These are phyloP conservation scores for Cynoglossus semilaevis DNA, from an alignment of 2,113 vertebrate species.

Conservation along the genomic window DNA sequence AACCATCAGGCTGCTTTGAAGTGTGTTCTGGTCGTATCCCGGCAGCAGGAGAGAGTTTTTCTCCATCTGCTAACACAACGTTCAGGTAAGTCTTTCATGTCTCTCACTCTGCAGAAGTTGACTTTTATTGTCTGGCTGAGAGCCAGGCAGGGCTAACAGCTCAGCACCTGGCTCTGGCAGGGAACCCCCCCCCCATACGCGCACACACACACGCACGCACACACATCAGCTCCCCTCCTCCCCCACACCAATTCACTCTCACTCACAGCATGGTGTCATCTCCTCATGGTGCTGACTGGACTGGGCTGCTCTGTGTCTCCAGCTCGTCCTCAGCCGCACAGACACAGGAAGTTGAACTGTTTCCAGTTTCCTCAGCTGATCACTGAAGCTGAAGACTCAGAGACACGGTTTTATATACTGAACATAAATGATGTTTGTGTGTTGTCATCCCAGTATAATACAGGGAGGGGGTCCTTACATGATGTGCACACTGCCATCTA, in stretches of 20 bases:
- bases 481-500: conserved; percentile 75
- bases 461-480: background rate
- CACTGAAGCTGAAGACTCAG: conserved; percentile 39
- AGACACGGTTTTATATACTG: conserved; percentile 50
- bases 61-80: conserved; percentile 39
- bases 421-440: conserved; percentile 39
- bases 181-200: background rate
- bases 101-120: conserved; percentile 51
- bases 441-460: conserved; percentile 25
- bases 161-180: conserved; percentile 51
- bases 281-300: conserved; percentile 60
- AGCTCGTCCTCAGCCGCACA: conserved; percentile 7
- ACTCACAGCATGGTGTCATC: conserved; percentile 28
- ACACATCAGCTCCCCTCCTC: too few relatives aligned
- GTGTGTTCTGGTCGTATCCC: conserved; percentile 32
- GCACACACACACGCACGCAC: too few relatives aligned
- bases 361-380: conserved; percentile 23
- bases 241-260: conserved; percentile 53
- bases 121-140: conserved; percentile 54
- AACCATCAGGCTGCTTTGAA: too few relatives aligned
- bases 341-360: conserved; percentile 1
- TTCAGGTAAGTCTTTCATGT: conserved; percentile 42
- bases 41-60: conserved; percentile 37
- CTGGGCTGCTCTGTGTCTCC: conserved; percentile 36
- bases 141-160: conserved; percentile 44